A percentile compares a stretch with the other conserved stretches of the same genome.
phyloP scores from a whole-genome alignment of 2,888 invertebrate species.

The Drosophila pegasa region DNA sequence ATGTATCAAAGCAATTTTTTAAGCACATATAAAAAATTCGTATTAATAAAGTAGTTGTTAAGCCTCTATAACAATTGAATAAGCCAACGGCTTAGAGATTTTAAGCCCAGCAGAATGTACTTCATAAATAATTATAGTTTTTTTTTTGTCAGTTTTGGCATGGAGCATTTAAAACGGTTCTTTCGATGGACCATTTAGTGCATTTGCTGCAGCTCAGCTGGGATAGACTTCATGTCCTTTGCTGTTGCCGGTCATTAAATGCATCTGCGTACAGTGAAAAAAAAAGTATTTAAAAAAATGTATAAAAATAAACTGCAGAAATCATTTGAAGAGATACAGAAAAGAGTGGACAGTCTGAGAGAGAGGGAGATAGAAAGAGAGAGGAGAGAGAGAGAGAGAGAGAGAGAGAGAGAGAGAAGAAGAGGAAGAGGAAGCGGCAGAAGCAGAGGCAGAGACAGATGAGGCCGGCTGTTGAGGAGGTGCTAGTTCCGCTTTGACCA shows the following conservation, averaged over 20 bases:
- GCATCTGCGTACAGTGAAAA: slow-evolving; percentile 59
- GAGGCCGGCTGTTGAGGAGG: slow-evolving; percentile 32
- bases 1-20: not conserved
- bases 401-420: not conserved
- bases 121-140: not conserved
- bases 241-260: slow-evolving; percentile 66
- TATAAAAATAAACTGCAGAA: slow-evolving; percentile 30
- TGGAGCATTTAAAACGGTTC: slow-evolving; percentile 34
- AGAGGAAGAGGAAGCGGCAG: not conserved
- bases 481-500: slow-evolving; percentile 67
- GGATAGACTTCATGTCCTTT: slow-evolving; percentile 40
- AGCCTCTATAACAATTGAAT: not conserved
- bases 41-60: not conserved
- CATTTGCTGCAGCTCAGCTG: slow-evolving; percentile 57
- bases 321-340: slow-evolving; percentile 54
- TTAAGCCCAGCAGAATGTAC: not conserved
- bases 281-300: slow-evolving; percentile 6
- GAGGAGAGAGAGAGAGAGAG: not conserved
- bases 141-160: not conserved
- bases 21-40: not conserved
- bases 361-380: not conserved
- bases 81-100: not conserved
- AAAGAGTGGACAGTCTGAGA: not conserved
- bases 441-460: no score
- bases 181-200: slow-evolving; percentile 62